Percentiles rank a stretch among this genome's conserved stretches.
phyloP scores from a whole-genome alignment of 2,113 vertebrate genomes.

The Microcebus ravelobensis region DNA sequence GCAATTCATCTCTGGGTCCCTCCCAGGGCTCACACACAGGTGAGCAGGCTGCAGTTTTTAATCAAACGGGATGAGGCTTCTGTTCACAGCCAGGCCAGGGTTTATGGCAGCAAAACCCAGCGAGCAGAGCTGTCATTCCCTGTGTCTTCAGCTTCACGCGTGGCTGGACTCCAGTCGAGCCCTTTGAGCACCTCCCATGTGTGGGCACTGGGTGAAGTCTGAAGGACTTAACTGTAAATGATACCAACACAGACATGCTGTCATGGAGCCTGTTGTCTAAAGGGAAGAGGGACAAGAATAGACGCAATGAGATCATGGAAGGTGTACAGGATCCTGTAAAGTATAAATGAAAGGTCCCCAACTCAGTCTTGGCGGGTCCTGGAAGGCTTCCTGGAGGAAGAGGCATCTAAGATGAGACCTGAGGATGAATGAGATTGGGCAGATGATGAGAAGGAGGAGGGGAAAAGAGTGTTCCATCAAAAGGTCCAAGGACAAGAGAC shows the following conservation, averaged over 20 bases:
- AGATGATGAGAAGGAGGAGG: neutral
- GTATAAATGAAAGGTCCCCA: neutral
- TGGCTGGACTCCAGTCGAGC: neutral
- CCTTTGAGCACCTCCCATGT: neutral
- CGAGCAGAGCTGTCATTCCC: neutral
- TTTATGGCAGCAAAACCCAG: neutral
- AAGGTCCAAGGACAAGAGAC: neutral
- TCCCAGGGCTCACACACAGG: neutral
- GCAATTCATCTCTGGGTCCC: neutral
- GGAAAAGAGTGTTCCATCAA: neutral
- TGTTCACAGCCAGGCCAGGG: neutral
- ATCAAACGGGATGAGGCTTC: neutral
- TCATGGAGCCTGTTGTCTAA: neutral
- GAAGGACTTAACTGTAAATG: neutral
- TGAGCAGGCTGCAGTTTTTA: neutral
- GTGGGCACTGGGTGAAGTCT: neutral
- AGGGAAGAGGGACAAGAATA: no score
- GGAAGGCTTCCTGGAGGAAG: neutral
- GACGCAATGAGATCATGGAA: neutral
- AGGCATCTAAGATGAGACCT: neutral
- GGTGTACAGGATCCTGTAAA: neutral
- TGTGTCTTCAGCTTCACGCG: neutral
- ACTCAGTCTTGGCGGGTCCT: neutral
- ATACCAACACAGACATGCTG: neutral
- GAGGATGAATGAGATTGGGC: neutral